Base-by-base conservation (phyloP, 2,797 vertebrate genomes). In the Halcyon smyrnensis region DNA sequence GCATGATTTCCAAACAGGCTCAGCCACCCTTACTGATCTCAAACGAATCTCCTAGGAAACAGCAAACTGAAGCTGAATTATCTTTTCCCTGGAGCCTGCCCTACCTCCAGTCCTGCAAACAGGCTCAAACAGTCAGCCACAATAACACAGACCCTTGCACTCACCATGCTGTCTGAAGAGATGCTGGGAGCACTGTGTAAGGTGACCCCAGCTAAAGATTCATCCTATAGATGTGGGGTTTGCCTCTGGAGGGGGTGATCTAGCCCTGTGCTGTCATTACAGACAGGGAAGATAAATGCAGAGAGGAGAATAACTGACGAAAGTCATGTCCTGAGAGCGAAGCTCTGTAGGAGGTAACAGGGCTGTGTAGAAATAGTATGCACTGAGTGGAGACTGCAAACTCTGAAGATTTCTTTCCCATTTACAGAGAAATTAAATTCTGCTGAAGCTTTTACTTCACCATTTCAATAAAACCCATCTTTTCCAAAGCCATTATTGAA, bases 1-100 rank as follows among this genome's bases (percentile, higher is more conserved):
- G 34, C 39, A 82, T 53, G 34, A 48, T 89, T 91, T 89, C 70
- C 67, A 50, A 56, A 81, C 79, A 75, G 57, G 16, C 59, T 92
- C 70, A 87, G 89, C 32, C 37, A 48, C 59, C 51, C 46, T 73
- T 69, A 46, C 17, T 74, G 57, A 68, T 95, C 64, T 60, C 2
- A 1, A 60, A 36, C 12, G 80, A 87, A 74, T 95, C 91, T 97
- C 94, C 95, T 91, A 95, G 93, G 89, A 96, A 96, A 96, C 91
- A 60, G 86, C 59, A 89, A 82, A 84, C 32, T n/a, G 85, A 67
- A 94, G 41, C 67, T 80, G 67, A 50, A 8, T 76, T 94, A 70
- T 83, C 60, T 94, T 89, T 78, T 34, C 87, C 77, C 91, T 60
- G 63, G 79, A 90, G 87, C 25, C 67, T 51, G 41, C 17, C 36